Base-by-base conservation (phyloP, 2,113 vertebrate genomes). In the Myodes glareolus region DNA sequence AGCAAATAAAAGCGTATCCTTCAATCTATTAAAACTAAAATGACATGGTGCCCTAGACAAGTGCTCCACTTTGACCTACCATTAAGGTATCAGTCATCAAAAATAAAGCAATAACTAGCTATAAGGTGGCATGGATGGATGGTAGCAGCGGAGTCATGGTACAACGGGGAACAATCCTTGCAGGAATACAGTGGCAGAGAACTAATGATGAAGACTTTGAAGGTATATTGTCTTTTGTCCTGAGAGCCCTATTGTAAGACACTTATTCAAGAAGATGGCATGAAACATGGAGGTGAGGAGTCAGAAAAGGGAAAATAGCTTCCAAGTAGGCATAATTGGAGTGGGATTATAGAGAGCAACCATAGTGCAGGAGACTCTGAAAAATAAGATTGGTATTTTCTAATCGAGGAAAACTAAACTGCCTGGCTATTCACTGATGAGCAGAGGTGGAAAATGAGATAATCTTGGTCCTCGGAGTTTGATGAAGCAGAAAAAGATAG, bases 401-500 rank as follows among this genome's bases (percentile, higher is more conserved):
- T 72, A 63, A 86, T 86, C 61, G 68, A 94, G 87, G 52, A 93
- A 90, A 93, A 61, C 76, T 47, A n/a, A 89, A 89, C 80, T 63
- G 36, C 87, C 36, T 76, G 68, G 76, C 73, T 94, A 90, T 95
- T 91, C 90, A 70, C 92, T 73, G 85, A 65, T 94, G 85, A 96
- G 65, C 85, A 78, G 89, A 88, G 77, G 73, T 87, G 58, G 76
- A 78, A 96, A 94, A 94, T 61, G 85, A 92, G 94, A 91, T 89
- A 42, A 92, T 92, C 95, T 92, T 94, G 31, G 42, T 78, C 88
- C 94, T 80, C 67, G 77, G 70, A 84, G 61, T 95, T 95, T 97
- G 95, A 97, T 96, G 91, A 95, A 97, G 91, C 97, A 95, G 72
- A 95, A 36, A 73, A 73, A 97, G 87, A 91, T 91, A 91, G 91